Conservation (phyloP, 2,113 vertebrate species). For the Amphilophus citrinellus region DNA sequence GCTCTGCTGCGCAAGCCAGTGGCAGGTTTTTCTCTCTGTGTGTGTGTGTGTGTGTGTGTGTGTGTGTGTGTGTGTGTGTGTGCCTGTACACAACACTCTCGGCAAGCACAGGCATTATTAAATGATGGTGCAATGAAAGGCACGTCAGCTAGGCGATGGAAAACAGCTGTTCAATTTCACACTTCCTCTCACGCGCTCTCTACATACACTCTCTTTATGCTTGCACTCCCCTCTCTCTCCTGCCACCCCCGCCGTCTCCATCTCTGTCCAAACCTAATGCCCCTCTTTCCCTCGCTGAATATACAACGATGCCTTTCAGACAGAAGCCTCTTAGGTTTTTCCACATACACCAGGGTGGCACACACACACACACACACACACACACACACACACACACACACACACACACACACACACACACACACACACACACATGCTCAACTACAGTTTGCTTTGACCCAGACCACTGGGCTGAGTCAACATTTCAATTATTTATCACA, state of each 20-base stretch:
- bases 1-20: not conserved
- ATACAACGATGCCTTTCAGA: slow-evolving; percentile 50
- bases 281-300: slow-evolving; percentile 34
- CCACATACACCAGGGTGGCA: slow-evolving; percentile 29
- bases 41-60: not conserved
- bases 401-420: slow-evolving; percentile 29
- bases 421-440: not conserved
- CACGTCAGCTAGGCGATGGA: slow-evolving; percentile 40
- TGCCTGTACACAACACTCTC: slow-evolving; percentile 3
- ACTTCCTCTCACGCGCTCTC: slow-evolving; percentile 35
- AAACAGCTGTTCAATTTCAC: slow-evolving; percentile 74
- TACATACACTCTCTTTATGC: not conserved
- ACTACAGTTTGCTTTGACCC: slow-evolving; percentile 60
- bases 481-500: slow-evolving; percentile 76
- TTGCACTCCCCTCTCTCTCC: not conserved
- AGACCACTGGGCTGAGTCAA: slow-evolving; percentile 71
- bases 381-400: slow-evolving; percentile 44
- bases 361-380: slow-evolving; percentile 7
- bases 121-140: slow-evolving; percentile 46
- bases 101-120: slow-evolving; percentile 43
- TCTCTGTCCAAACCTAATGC: slow-evolving; percentile 54
- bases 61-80: not conserved
- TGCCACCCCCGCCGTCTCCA: not conserved
- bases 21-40: not conserved
- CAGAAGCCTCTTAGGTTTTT: slow-evolving; percentile 45